Evolutionary conservation across 2,888 invertebrate genomes (phyloP).

Genomic region (Volucella bombylans): DNA sequence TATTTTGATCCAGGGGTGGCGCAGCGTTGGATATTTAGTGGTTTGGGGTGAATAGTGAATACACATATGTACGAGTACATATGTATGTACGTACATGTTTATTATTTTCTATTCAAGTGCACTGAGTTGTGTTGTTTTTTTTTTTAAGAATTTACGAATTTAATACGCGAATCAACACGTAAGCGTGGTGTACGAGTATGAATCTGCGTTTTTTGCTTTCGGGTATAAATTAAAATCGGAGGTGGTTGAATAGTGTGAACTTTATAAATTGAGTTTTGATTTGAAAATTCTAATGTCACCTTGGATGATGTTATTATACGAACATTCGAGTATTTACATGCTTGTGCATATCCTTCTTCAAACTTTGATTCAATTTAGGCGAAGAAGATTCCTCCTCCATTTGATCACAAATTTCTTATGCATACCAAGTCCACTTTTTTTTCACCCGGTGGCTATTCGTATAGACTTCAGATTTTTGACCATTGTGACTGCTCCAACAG

Average conservation of each 20-base stretch:
- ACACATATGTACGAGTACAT: no score
- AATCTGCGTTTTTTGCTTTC: conserved; percentile 53
- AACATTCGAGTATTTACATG: background rate
- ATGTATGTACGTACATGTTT: no score
- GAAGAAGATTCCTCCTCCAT: no score
- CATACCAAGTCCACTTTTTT: no score
- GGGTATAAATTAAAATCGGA: conserved; percentile 47
- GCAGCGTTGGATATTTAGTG: conserved; percentile 29
- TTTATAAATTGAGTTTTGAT: conserved; percentile 56
- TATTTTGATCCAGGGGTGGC: conserved; percentile 3
- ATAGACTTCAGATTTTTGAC: no score
- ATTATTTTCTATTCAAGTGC: conserved; percentile 49
- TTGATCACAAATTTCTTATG: no score
- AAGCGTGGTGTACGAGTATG: conserved; percentile 40
- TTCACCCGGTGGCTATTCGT: no score
- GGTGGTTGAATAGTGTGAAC: conserved; percentile 57
- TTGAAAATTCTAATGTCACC: conserved; percentile 24
- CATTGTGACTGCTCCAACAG: no score
- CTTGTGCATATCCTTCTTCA: no score
- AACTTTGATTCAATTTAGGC: no score
- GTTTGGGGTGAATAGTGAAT: conserved; percentile 31
- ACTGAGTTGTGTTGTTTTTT: conserved; percentile 11
- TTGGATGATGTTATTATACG: conserved; percentile 14
- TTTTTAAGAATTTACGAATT: conserved; percentile 7
- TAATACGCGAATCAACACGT: background rate